Base-by-base conservation (phyloP, 2,888 invertebrate genomes). In the Lithophane ornitopus region DNA sequence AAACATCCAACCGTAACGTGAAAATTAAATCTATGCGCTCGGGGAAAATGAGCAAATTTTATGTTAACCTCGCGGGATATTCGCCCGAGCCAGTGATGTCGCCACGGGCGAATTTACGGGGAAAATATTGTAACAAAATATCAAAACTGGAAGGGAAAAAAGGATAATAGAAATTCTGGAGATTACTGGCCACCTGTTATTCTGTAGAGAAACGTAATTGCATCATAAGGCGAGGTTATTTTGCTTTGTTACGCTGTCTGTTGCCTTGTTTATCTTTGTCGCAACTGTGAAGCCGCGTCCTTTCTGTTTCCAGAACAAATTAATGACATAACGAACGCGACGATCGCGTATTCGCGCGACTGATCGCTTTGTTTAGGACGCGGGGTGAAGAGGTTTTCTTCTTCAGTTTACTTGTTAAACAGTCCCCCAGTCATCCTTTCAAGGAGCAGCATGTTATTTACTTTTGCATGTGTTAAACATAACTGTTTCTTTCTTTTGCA, bases 41-140 rank as follows among this genome's bases (percentile, higher is more conserved):
- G 66, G 75, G 87, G 83, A 87, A 91, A 89, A 89, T 87, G 86
- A 89, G 78, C 73, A 85, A 89, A 90, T 90, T 89, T 88, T 85
- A 88, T 90, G 80, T 79, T 87, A 91, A 90, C 89, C 89, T 85
- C 85, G 75, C 81, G 87, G 89, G 89, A 89, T 91, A 90, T 90
- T 87, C 86, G 84, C 88, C 86, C 82, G 87, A 76, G 75, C 80
- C 79, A 65, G 74, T 68, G 69, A 80, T 73, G 81, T 88, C 81
- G 85, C 88, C 80, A 85, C 82, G 65, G 84, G 85, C 84, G 78
- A 85, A 87, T 87, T 79, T 79, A 85, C 78, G 68, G 71, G 77
- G 73, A 85, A 88, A 89, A 90, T 89, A 78, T 85, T 85, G 77
- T 88, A 87, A 87, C 78, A 84, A 84, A 85, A 85, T 78, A 85